A percentile compares a stretch with the other conserved stretches of the same genome.
Evolutionary conservation across 2,888 invertebrate species (phyloP).

Genomic region (Heliconius cydno): DNA sequence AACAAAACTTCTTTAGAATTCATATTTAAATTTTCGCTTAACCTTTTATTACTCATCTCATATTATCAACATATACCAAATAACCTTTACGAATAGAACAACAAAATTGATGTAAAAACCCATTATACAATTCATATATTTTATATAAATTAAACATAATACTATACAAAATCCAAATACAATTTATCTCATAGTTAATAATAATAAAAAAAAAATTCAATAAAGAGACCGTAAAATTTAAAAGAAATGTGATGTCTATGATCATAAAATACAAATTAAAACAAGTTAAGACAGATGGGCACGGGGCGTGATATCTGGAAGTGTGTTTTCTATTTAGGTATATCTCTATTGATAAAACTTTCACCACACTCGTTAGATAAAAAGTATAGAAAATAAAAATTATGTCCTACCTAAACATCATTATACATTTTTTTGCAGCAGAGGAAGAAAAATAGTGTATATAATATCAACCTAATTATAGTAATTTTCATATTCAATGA

Average conservation of each 20-base stretch:
- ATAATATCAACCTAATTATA: background rate
- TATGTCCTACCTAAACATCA: background rate
- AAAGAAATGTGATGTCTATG: background rate
- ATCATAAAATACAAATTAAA: slow-evolving; percentile 9
- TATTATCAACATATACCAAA: too few species aligned
- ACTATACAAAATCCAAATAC: background rate
- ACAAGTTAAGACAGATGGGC: slow-evolving; percentile 17
- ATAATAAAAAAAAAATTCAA: background rate
- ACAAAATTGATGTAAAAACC: background rate
- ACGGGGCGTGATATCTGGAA: slow-evolving; percentile 21
- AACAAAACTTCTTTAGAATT: background rate
- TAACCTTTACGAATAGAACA: background rate
- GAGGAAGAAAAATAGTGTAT: background rate
- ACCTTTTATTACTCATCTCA: too few species aligned
- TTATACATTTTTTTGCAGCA: background rate
- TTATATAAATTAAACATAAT: background rate
- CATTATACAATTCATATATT: background rate
- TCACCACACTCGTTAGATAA: slow-evolving; percentile 13
- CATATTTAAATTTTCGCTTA: background rate
- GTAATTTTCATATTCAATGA: background rate
- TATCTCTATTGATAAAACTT: slow-evolving; percentile 27
- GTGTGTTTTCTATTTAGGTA: slow-evolving; percentile 17
- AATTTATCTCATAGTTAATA: background rate
- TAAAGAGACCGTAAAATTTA: background rate
- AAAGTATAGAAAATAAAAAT: slow-evolving; percentile 6